Conservation (phyloP, 2,797 vertebrate species). For the Numenius phaeopus region DNA sequence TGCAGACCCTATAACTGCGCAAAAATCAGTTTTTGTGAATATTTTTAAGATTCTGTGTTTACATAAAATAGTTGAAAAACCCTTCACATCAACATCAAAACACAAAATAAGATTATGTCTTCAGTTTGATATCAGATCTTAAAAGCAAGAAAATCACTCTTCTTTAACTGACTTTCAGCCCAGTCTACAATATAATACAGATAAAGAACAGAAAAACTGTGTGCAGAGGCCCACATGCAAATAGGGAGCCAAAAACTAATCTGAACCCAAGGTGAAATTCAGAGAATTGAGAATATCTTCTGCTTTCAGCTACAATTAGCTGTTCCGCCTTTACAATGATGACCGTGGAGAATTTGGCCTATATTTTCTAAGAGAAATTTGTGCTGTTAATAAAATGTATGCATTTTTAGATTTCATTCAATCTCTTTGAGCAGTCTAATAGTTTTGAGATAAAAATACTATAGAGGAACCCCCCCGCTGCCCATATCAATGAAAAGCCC, state of each 20-base stretch:
- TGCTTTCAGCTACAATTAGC: background rate
- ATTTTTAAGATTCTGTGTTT: background rate
- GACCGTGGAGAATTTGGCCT: slow-evolving; percentile 8
- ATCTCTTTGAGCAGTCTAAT: background rate
- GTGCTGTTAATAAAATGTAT: background rate
- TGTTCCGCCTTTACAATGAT: background rate
- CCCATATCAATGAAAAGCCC: background rate
- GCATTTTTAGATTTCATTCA: slow-evolving; percentile 53
- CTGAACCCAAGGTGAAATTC: background rate
- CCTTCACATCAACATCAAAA: background rate
- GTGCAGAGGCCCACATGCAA: background rate
- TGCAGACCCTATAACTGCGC: background rate
- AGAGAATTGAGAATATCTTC: background rate
- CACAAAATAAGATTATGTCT: background rate
- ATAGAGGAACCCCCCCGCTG: background rate
- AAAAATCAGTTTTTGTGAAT: background rate
- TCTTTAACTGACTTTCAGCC: background rate
- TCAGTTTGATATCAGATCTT: background rate
- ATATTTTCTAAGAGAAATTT: slow-evolving; percentile 2
- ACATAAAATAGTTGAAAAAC: background rate
- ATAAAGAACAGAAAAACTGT: background rate
- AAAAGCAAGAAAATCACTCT: background rate
- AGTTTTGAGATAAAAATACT: slow-evolving; percentile 21
- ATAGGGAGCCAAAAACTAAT: background rate
- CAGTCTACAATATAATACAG: background rate